Conservation (phyloP, 2,113 vertebrate species). For the Peromyscus maniculatus region DNA sequence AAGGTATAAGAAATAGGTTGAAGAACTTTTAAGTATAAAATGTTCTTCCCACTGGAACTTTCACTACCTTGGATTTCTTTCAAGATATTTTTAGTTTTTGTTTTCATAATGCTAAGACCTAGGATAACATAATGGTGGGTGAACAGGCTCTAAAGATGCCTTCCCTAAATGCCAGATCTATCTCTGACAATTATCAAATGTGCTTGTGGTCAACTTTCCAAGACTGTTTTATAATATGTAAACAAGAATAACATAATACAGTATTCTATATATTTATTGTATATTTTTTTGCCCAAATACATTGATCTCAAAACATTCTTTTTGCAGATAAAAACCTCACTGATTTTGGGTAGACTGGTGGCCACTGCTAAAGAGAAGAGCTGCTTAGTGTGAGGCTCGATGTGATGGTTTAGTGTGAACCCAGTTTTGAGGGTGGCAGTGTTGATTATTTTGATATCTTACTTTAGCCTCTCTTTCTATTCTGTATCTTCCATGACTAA, state of each 20-base stretch:
- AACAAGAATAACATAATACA: background rate
- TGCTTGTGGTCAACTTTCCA: background rate
- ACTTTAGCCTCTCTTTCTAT: background rate
- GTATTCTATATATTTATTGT: background rate
- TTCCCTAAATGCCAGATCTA: background rate
- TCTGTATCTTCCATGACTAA: background rate
- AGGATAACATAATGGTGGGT: background rate
- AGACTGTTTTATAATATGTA: background rate
- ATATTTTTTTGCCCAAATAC: background rate
- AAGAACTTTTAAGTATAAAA: background rate
- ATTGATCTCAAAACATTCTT: background rate
- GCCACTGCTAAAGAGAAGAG: background rate
- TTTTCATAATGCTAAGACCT: background rate
- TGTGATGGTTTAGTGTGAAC: background rate
- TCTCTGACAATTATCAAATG: background rate
- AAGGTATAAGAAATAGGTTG: background rate
- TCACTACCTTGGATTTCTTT: background rate
- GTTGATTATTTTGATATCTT: background rate
- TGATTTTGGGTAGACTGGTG: background rate
- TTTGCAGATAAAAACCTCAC: background rate
- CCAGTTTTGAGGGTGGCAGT: background rate
- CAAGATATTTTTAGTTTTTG: background rate
- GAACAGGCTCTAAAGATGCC: background rate
- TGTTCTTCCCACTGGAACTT: background rate
- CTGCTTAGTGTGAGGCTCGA: background rate